These are phyloP conservation scores for Xanthorhoe spadicearia DNA, from an alignment of 2,888 invertebrate species.

Conservation along the genomic window DNA sequence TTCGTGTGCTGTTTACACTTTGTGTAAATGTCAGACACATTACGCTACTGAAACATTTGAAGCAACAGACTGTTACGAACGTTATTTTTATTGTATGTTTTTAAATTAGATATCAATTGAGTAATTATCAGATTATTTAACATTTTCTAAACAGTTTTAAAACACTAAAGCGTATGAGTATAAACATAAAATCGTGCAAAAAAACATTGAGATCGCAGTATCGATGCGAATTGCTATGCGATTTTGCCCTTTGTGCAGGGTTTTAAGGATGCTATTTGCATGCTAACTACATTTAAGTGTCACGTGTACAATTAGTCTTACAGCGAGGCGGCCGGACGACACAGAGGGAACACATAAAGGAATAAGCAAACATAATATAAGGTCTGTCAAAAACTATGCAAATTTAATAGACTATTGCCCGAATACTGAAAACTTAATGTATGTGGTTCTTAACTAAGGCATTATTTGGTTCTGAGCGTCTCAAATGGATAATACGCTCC, in stretches of 20 bases:
- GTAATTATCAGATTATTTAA: background rate
- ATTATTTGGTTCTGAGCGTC: no score
- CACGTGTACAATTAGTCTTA: slow-evolving; percentile 63
- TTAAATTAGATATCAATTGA: slow-evolving; percentile 11
- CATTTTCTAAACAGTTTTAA: slow-evolving; percentile 17
- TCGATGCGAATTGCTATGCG: slow-evolving; percentile 38
- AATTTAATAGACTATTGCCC: background rate
- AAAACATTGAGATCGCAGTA: slow-evolving; percentile 38
- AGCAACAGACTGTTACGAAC: slow-evolving; percentile 17
- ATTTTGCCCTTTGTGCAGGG: slow-evolving; percentile 37
- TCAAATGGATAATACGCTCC: no score
- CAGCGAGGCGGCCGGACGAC: slow-evolving; percentile 61
- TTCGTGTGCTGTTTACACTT: background rate
- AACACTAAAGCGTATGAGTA: slow-evolving; percentile 29
- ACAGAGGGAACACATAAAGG: slow-evolving; percentile 45
- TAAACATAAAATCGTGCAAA: slow-evolving; percentile 42
- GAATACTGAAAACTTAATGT: no score
- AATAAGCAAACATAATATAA: slow-evolving; percentile 22
- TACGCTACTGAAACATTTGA: slow-evolving; percentile 7
- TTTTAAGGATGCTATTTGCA: slow-evolving; percentile 42
- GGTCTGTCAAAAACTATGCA: slow-evolving; percentile 11
- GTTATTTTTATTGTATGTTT: background rate
- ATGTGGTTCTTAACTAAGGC: no score
- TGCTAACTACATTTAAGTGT: slow-evolving; percentile 51
- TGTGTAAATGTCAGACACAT: background rate